Evolutionary conservation across 1,140 invertebrate genomes (phyloP), one percentile per base, ranked within the genome.

Genomic region (Drosophila takahashii): DNA sequence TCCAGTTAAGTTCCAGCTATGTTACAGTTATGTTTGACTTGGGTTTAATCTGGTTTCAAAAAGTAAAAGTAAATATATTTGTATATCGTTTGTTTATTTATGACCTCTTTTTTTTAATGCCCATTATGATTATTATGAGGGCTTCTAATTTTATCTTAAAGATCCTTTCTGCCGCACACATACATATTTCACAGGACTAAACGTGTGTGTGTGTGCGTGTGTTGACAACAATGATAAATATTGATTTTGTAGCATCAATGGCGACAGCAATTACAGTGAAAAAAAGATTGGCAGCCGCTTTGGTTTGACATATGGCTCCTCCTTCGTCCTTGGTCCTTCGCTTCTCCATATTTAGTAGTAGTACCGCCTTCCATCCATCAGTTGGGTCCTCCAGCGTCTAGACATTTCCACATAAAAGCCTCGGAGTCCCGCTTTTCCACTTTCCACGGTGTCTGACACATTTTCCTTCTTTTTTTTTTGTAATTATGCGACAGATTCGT

Each of bases 401-500:
- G 79, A 83, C 79, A 53, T 74, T 75, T 73, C 70, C 79, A 83
- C 79, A 83, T 83, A 83, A 83, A 83, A 78, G 79, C 75, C 62
- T 51, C 48, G 61, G 44, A 51, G 57, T 42, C 53, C 37, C 61
- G 29, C 39, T 65, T 81, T 83, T 51, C 29, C 74, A 51, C 48
- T 27, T 36, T 45, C 62, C 74, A 50, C 62, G 62, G 59, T 47
- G 74, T 70, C 79, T 83, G 79, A 75, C 79, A 83, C 70, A 83
- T 83, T 83, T 81, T 22, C 22, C 22, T 22, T 41, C 9, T 32
- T 32, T 10, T 10, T 10, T 44, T 70, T 83, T 83, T 78, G 79
- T 83, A 83, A 83, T 83, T 79, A 83, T 83, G 79, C 79, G 79
- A 83, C 79, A 83, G 79, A 83, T 83, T 83, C 79, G 62, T 70